Evolutionary conservation across 2,797 vertebrate species (phyloP).

Genomic region (Semotilus atromaculatus): DNA sequence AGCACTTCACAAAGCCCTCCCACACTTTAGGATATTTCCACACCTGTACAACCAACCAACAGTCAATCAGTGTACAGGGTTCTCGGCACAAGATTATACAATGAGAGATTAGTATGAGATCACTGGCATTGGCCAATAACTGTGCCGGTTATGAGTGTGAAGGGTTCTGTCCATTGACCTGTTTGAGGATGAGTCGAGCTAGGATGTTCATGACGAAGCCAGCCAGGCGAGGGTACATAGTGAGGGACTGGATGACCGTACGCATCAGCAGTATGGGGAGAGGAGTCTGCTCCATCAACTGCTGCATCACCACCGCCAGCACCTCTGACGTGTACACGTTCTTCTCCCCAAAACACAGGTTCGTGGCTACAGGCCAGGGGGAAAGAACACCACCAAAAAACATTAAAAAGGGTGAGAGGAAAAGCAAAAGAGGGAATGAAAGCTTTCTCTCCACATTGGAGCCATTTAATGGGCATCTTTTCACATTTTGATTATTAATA

Average conservation of each 20-base stretch:
- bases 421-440: background rate
- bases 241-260: conserved; percentile 95
- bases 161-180: conserved; percentile 74
- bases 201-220: conserved; percentile 98
- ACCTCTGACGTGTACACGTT: conserved; percentile 96
- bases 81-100: background rate
- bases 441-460: background rate
- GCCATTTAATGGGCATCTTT: background rate
- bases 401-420: background rate
- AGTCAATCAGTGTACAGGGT: background rate
- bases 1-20: conserved; percentile 97
- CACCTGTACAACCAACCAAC: conserved; percentile 75
- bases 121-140: background rate
- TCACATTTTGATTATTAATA: background rate
- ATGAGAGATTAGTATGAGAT: too few species aligned
- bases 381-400: background rate
- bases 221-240: conserved; percentile 92
- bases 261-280: conserved; percentile 96
- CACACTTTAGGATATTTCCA: conserved; percentile 98
- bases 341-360: conserved; percentile 92
- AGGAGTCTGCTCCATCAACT: conserved; percentile 94
- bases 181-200: conserved; percentile 91
- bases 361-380: conserved; percentile 83
- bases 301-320: conserved; percentile 96
- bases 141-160: background rate